A percentile compares a stretch with the other conserved stretches of the same genome.
Evolutionary conservation across 2,888 invertebrate species (phyloP).

Genomic region (Seira musarum): DNA sequence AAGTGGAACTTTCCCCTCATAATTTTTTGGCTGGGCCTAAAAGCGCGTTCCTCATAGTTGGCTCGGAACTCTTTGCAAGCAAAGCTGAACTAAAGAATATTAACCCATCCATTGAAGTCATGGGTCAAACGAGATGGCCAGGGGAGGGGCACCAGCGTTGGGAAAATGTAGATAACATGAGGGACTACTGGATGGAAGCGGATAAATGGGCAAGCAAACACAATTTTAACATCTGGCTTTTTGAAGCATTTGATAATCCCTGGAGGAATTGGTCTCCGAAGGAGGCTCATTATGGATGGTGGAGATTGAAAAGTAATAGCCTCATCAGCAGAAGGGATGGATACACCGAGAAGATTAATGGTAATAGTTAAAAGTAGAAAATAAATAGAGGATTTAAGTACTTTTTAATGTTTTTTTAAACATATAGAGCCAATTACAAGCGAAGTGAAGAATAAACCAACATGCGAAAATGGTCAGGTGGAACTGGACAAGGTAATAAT

Average conservation of each 20-base stretch:
- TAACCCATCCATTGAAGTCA: neutral
- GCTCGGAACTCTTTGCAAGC: neutral
- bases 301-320: neutral
- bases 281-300: neutral
- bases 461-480: no score
- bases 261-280: constrained; percentile 11
- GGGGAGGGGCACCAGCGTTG: neutral
- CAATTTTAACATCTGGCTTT: constrained; percentile 8
- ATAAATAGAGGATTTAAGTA: no score
- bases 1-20: neutral
- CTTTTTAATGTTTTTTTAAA: no score
- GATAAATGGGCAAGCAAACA: neutral
- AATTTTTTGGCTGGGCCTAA: neutral
- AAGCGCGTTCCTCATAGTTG: neutral
- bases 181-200: neutral
- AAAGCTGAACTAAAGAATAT: neutral
- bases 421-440: no score
- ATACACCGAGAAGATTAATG: constrained; percentile 1
- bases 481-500: no score
- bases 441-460: no score
- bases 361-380: no score
- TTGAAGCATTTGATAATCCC: constrained; percentile 13
- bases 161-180: constrained; percentile 3
- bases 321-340: neutral
- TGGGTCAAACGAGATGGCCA: neutral